Conservation (phyloP, 2,888 invertebrate species). For the Spilosoma lubricipeda region DNA sequence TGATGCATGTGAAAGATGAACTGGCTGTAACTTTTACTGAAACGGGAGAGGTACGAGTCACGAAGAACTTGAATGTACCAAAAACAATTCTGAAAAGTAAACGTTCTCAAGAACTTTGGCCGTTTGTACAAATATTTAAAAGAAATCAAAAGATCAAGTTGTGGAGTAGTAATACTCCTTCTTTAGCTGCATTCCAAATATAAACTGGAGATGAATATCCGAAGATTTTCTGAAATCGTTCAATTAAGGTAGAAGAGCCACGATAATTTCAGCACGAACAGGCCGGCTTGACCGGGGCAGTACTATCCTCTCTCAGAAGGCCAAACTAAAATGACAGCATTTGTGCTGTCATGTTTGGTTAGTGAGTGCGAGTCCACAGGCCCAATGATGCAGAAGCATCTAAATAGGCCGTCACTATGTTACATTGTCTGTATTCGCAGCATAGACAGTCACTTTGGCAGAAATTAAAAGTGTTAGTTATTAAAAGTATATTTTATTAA, state of each 20-base stretch:
- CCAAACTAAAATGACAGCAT: too few relatives aligned
- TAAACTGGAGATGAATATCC: neutral
- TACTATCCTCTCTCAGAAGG: too few relatives aligned
- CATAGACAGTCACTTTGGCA: too few relatives aligned
- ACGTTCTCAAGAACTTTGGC: neutral
- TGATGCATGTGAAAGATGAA: neutral
- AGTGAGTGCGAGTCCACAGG: too few relatives aligned
- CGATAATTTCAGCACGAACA: too few relatives aligned
- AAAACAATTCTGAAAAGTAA: neutral
- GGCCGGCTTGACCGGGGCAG: too few relatives aligned
- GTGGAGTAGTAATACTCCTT: neutral
- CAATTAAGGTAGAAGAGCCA: neutral
- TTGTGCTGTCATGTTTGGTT: too few relatives aligned
- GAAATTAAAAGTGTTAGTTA: too few relatives aligned
- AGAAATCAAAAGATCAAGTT: neutral
- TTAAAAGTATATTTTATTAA: too few relatives aligned
- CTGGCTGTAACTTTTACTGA: neutral
- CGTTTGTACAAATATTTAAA: neutral
- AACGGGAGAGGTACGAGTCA: neutral
- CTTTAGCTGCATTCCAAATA: neutral
- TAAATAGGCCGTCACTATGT: too few relatives aligned
- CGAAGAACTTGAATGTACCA: neutral
- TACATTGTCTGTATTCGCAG: too few relatives aligned
- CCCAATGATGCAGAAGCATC: too few relatives aligned
- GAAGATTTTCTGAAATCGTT: neutral